Evolutionary conservation across 2,888 invertebrate genomes (phyloP), one percentile per base, ranked within the genome.

Genomic region (Beris morrisii): DNA sequence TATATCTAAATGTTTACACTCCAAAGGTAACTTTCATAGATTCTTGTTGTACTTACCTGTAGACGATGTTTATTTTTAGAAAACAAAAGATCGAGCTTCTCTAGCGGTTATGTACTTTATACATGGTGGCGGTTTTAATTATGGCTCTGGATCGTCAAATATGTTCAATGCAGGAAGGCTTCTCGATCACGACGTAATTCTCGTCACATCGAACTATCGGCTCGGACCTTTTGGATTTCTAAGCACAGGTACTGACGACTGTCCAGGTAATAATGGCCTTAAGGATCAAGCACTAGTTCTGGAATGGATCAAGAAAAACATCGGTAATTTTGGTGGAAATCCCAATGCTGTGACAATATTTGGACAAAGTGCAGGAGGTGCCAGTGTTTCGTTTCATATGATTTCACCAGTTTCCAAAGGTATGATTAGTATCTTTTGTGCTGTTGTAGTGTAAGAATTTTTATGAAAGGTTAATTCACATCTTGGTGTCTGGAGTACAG

Each of bases 1-100:
- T 95, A 3, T 93, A 91, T 71, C 80, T 95, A 4, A 94, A 94
- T 82, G 83, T 86, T 2, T 86, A 85, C 69, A 79, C 83, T 6
- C 86, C 86, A 11, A 15, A 54, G 46, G 53, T 64, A 63, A 63
- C 15, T 22, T 7, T 38, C 1, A 38, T 38, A 1, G 9, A 1
- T 38, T 7, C 38, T 38, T 3, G 5, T 38, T 38, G 38, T 12
- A 53, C 4, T 32, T 31, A 46, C n/a, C 7, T 38, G 4, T 1
- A 38, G 9, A 7, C 9, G 5, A 3, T 38, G 38, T 3, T 3
- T 9, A 4, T 56, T 56, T 56, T 28, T 56, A 52, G 30, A 22
- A 63, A 52, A 65, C 52, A 57, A 45, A 63, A 38, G 58, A 58
- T 50, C 32, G 31, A 11, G 59, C 28, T 6, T 72, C 77, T 2